phyloP scores from a whole-genome alignment of 2,797 vertebrate species.

The Xerus rutilus region DNA sequence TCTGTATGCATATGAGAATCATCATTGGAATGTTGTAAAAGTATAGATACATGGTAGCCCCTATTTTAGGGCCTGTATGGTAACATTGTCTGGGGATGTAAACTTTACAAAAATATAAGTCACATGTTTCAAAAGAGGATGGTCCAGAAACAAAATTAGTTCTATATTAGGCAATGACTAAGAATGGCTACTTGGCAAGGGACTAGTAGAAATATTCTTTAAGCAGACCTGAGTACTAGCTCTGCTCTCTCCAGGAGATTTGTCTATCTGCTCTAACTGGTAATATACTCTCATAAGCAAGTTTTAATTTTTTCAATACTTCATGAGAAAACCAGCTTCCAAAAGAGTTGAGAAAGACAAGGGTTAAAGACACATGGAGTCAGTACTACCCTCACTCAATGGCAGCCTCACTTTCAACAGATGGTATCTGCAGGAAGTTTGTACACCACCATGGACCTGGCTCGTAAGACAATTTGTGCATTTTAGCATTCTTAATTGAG shows the following conservation, averaged over 20 bases:
- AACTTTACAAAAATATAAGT: neutral
- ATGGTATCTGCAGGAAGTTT: neutral
- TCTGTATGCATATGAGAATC: neutral
- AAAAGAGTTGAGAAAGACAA: neutral
- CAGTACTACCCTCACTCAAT: too few relatives aligned
- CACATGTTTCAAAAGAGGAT: neutral
- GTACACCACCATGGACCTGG: too few relatives aligned
- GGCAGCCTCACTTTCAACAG: neutral
- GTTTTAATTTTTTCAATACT: neutral
- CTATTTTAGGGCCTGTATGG: neutral
- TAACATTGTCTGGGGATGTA: neutral
- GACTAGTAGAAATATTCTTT: neutral
- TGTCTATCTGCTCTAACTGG: neutral
- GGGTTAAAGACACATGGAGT: neutral
- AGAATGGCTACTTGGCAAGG: neutral
- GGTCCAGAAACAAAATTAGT: neutral
- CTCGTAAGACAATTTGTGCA: neutral
- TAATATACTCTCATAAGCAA: neutral
- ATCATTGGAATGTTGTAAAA: neutral
- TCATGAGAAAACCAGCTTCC: neutral
- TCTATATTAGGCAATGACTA: neutral
- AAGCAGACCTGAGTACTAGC: neutral
- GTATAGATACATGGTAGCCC: neutral
- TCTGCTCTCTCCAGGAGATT: neutral
- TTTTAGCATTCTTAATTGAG: neutral